Conservation (phyloP, 2,888 invertebrate species). For the Melinopterus prodromus region DNA sequence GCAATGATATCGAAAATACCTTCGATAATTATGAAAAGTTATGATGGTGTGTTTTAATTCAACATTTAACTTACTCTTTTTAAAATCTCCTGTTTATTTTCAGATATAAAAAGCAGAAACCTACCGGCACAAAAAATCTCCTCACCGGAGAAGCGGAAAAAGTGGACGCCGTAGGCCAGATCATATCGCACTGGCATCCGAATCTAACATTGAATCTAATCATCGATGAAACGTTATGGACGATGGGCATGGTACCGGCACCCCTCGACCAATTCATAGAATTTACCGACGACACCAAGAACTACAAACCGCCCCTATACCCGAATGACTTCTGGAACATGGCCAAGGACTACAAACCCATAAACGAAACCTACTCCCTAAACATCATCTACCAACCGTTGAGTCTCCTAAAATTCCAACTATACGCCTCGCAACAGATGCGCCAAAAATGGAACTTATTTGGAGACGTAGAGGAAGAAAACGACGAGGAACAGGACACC, state of each 20-base stretch:
- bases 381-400: constrained; percentile 86
- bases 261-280: constrained; percentile 93
- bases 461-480: constrained; percentile 74
- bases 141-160: constrained; percentile 90
- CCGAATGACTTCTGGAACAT: constrained; percentile 99
- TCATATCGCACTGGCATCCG: constrained; percentile 99
- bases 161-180: constrained; percentile 84
- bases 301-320: constrained; percentile 93
- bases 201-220: constrained; percentile 96
- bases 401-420: constrained; percentile 96
- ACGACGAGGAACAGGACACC: constrained; percentile 88
- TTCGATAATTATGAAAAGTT: too few relatives aligned
- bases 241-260: constrained; percentile 87
- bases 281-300: constrained; percentile 84
- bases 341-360: constrained; percentile 90
- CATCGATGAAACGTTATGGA: constrained; percentile 96
- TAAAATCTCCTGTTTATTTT: constrained; percentile 34
- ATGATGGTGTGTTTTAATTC: too few relatives aligned
- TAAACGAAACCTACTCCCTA: constrained; percentile 80
- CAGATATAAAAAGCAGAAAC: constrained; percentile 85
- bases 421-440: constrained; percentile 97
- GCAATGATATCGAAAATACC: too few relatives aligned
- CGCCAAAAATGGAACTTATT: constrained; percentile 82
- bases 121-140: constrained; percentile 90
- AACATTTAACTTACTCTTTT: not conserved